Conservation (phyloP, 2,797 vertebrate genomes). For the Rhinogobio ventralis region DNA sequence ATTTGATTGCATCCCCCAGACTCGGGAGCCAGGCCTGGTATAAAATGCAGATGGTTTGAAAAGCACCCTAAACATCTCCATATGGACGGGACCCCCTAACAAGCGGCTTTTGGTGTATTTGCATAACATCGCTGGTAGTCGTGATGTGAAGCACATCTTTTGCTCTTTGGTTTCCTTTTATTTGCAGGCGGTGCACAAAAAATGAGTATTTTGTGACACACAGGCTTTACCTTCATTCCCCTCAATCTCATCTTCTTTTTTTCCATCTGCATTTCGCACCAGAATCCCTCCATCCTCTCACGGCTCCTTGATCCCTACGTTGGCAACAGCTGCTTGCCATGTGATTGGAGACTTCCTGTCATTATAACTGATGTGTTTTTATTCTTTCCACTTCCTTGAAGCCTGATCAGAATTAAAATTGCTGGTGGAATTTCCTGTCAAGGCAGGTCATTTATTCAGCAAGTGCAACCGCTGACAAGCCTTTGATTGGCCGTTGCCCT, state of each 20-base stretch:
- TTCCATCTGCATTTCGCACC: slow-evolving; percentile 35
- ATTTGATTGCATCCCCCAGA: slow-evolving; percentile 67
- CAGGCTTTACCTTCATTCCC: slow-evolving; percentile 16
- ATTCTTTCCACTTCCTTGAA: slow-evolving; percentile 93
- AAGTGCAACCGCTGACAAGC: slow-evolving; percentile 77
- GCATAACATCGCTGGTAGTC: slow-evolving; percentile 60
- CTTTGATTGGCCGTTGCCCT: slow-evolving; percentile 86
- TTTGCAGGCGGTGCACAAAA: slow-evolving; percentile 8
- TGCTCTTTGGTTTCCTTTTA: slow-evolving; percentile 47
- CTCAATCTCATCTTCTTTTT: slow-evolving; percentile 24
- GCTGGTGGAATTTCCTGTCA: slow-evolving; percentile 90
- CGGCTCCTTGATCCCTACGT: slow-evolving; percentile 78
- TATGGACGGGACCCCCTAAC: slow-evolving; percentile 62
- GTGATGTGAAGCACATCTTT: slow-evolving; percentile 53
- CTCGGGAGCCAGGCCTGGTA: slow-evolving; percentile 59
- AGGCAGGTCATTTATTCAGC: slow-evolving; percentile 88
- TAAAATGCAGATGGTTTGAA: slow-evolving; percentile 66
- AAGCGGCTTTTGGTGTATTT: slow-evolving; percentile 58
- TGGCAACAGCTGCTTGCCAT: slow-evolving; percentile 96
- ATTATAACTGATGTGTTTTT: slow-evolving; percentile 99
- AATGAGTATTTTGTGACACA: slow-evolving; percentile 11
- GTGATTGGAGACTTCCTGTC: slow-evolving; percentile 98
- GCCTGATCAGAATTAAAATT: slow-evolving; percentile 95
- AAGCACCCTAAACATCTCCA: slow-evolving; percentile 62
- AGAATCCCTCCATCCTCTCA: slow-evolving; percentile 72